Conservation (phyloP, 1,140 invertebrate species). For the Drosophila orosa region DNA sequence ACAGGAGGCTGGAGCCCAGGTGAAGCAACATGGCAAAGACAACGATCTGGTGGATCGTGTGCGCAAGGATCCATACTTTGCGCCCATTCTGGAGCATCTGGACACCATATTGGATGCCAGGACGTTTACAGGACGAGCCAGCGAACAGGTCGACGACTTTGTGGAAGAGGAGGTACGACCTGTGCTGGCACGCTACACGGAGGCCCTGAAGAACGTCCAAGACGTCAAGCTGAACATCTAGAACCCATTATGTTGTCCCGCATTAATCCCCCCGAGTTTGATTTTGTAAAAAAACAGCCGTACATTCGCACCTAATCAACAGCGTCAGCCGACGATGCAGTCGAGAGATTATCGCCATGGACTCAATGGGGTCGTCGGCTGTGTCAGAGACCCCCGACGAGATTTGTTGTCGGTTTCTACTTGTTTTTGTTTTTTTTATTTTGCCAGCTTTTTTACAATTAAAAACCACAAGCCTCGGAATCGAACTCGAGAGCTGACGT, state of each 20-base stretch:
- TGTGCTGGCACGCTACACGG: constrained; percentile 80
- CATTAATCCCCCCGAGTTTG: constrained; percentile 5
- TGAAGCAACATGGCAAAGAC: constrained; percentile 94
- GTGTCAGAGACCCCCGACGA: constrained; percentile 34
- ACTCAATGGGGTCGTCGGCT: constrained; percentile 40
- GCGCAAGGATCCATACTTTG: constrained; percentile 92
- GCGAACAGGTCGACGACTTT: constrained; percentile 93
- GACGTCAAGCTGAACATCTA: constrained; percentile 61
- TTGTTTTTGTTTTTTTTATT: constrained; percentile 36
- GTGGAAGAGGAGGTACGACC: constrained; percentile 91
- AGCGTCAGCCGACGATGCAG: constrained; percentile 29
- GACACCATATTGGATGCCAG: constrained; percentile 91
- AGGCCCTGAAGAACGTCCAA: constrained; percentile 51
- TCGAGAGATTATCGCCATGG: constrained; percentile 40
- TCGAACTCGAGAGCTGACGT: constrained; percentile 43
- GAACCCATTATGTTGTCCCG: constrained; percentile 19
- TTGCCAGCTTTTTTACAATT: constrained; percentile 51
- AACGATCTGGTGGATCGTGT: constrained; percentile 96
- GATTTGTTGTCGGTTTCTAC: constrained; percentile 27
- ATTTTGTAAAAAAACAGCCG: constrained; percentile 23
- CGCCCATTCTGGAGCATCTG: constrained; percentile 91
- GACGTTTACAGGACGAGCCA: constrained; percentile 95
- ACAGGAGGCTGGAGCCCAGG: constrained; percentile 94
- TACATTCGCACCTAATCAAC: constrained; percentile 40
- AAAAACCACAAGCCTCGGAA: constrained; percentile 50